Evolutionary conservation across 2,113 vertebrate species (phyloP).

Genomic region (Microcebus murinus): DNA sequence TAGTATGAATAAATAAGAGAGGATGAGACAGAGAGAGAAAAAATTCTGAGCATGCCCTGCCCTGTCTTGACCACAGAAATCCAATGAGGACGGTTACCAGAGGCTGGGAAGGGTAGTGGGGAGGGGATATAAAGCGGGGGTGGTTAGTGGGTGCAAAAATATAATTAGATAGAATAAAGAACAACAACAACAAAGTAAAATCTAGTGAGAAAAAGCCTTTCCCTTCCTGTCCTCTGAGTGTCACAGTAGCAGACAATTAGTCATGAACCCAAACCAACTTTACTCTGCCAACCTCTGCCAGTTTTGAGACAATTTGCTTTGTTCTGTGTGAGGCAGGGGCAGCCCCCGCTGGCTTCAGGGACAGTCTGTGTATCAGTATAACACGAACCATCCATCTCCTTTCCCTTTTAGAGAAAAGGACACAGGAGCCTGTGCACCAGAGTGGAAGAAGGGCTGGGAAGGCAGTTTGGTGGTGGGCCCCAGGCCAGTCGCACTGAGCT

Average conservation of each 20-base stretch:
- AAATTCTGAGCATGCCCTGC: neutral
- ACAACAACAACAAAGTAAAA: neutral
- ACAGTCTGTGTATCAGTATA: neutral
- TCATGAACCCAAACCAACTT: neutral
- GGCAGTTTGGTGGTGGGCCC: neutral
- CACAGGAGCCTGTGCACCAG: neutral
- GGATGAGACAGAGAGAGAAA: neutral
- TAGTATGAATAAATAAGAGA: neutral
- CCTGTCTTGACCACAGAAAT: neutral
- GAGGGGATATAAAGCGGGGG: too few species aligned
- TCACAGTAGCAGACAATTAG: neutral
- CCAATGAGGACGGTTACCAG: neutral
- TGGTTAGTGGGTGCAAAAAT: too few species aligned
- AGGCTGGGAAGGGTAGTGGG: too few species aligned
- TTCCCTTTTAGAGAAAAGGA: neutral
- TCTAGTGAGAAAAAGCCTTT: neutral
- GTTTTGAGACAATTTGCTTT: neutral
- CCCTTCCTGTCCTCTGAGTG: neutral
- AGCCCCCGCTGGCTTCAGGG: neutral
- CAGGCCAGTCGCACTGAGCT: neutral
- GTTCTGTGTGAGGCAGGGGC: neutral
- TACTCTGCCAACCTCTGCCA: neutral
- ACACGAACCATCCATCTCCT: neutral
- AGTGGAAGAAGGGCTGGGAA: neutral
- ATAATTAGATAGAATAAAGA: too few species aligned